Evolutionary conservation across 2,888 invertebrate species (phyloP), one percentile per base, ranked within the genome.

Genomic region (Monoplex corrugatus): DNA sequence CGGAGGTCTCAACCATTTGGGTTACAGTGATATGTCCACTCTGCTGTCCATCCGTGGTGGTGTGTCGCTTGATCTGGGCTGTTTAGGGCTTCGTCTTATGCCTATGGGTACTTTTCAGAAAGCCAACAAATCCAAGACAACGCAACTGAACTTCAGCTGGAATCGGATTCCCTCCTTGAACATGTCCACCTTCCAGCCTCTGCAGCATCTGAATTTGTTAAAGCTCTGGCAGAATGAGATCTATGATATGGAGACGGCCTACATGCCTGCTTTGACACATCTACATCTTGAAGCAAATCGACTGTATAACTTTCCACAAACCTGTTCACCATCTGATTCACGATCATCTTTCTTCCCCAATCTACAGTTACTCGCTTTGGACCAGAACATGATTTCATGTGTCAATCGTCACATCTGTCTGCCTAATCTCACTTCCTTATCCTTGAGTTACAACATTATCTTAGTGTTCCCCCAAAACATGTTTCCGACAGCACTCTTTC

Each of bases 171-270:
- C 50, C 13, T 84, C 84, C 38, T 45, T 84, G 35, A 57, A 57
- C 23, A 23, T 84, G 84, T 84, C 38, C 23, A 57, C 38, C 16
- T 84, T 84, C 32, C 50, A 84, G 23, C 50, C 50, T 84, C 84
- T 84, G 6, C 45, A 10, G 28, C 2, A 57, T 57, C 8, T 50
- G 3, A 10, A 0, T 0, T 35, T 8, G 38, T 16, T 84, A 32
- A 35, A 23, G 10, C 45, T 84, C 45, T 84, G 50, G 84, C 45
- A 38, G 3, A 84, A 84, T 19, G 44, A 84, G 38, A 45, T 84
- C 32, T 50, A 84, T 28, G 57, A 35, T 38, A 50, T 84, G 23
- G 5, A 57, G 23, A 57, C 84, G 19, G 57, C 84, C 0, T 23
- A 38, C 19, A 28, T 84, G 57, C 50, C 84, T 10, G 19, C 50